A percentile compares a stretch with the other conserved stretches of the same genome.
phyloP scores from a whole-genome alignment of 2,113 vertebrate species.

The Prionailurus bengalensis region DNA sequence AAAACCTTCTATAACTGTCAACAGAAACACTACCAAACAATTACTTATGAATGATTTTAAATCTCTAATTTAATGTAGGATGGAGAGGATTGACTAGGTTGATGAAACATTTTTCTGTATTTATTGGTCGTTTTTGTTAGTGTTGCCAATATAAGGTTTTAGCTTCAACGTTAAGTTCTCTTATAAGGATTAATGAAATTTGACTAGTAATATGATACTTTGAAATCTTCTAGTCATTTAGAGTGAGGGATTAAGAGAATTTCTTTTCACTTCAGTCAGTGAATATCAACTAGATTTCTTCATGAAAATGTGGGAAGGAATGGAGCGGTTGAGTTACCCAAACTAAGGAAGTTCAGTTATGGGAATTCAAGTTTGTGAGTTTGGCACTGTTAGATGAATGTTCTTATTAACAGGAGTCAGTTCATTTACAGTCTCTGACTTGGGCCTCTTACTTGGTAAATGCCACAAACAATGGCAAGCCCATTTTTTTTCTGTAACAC shows the following conservation, averaged over 20 bases:
- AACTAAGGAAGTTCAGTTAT: not conserved
- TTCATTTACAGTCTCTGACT: constrained; percentile 42
- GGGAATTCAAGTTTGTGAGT: not conserved
- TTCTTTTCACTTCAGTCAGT: not conserved
- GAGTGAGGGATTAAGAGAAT: not conserved
- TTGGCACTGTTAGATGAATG: not conserved
- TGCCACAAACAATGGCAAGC: constrained; percentile 27
- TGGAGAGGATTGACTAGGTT: not conserved
- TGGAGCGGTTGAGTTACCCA: not conserved
- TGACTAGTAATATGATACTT: not conserved
- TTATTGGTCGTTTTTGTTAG: not conserved
- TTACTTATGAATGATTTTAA: not conserved
- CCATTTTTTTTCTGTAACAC: not conserved
- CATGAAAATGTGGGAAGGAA: not conserved
- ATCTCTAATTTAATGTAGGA: not conserved
- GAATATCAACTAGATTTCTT: not conserved
- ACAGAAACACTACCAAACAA: not conserved
- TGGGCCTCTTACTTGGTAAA: constrained; percentile 27
- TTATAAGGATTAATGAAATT: not conserved
- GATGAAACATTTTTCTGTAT: not conserved
- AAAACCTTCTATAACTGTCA: not conserved
- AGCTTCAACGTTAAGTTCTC: not conserved
- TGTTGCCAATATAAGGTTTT: not conserved
- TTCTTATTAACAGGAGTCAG: constrained; percentile 7
- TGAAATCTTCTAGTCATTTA: not conserved